Evolutionary conservation across 2,113 vertebrate genomes (phyloP).

Genomic region (Platycercus adscitus): DNA sequence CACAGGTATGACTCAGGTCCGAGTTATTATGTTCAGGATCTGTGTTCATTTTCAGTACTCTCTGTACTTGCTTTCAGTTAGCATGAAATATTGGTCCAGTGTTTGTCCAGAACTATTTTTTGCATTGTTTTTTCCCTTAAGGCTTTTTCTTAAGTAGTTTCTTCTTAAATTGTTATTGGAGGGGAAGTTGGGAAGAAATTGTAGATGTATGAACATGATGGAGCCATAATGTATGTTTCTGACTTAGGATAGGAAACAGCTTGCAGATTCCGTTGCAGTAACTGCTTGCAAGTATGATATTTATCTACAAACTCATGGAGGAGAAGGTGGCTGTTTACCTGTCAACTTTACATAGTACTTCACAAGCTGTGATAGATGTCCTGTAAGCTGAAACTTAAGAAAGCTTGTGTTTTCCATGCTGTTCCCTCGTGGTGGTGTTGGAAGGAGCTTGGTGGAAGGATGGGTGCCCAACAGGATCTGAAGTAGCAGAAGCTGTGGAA

Average conservation of each 20-base stretch:
- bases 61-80: background rate
- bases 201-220: background rate
- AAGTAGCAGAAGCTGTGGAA: background rate
- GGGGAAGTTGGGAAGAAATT: background rate
- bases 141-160: background rate
- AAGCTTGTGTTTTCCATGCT: background rate
- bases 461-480: background rate
- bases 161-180: background rate
- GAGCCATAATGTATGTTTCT: background rate
- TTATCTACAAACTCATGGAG: background rate
- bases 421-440: accelerated
- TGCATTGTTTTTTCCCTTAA: background rate
- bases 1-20: background rate
- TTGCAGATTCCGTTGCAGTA: background rate
- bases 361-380: background rate
- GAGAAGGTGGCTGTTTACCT: background rate
- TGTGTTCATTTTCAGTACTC: background rate
- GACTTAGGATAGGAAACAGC: background rate
- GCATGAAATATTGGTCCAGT: background rate
- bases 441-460: background rate
- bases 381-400: background rate
- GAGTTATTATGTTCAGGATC: background rate
- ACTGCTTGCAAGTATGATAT: background rate
- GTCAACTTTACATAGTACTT: background rate
- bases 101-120: background rate